Evolutionary conservation across 1,140 invertebrate genomes (phyloP).

Genomic region (Orchestia grillus): DNA sequence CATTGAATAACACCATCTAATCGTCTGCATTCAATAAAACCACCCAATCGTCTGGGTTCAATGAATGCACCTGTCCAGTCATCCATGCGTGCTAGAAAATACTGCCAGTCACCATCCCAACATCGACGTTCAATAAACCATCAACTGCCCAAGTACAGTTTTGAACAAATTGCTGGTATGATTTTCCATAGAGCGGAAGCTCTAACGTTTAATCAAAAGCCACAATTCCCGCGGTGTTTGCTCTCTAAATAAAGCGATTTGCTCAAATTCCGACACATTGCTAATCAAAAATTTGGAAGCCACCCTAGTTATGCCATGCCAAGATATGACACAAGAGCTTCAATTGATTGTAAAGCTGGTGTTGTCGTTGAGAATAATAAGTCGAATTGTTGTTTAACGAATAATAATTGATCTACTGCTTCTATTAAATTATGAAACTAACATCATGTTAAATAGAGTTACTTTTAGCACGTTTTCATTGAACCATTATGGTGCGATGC

Average conservation of each 20-base stretch:
- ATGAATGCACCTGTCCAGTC: not conserved
- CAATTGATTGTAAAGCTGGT: not conserved
- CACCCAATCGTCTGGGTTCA: not conserved
- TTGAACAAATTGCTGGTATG: not conserved
- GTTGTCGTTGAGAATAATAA: not conserved
- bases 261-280: not conserved
- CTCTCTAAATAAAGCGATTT: not conserved
- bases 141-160: not conserved
- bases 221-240: not conserved
- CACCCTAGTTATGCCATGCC: not conserved
- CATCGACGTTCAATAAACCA: too few relatives aligned
- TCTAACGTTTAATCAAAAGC: not conserved
- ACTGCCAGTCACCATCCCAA: too few relatives aligned
- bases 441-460: too few relatives aligned
- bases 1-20: not conserved
- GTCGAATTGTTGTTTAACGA: too few relatives aligned
- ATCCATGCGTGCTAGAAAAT: too few relatives aligned
- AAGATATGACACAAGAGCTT: not conserved
- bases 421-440: too few relatives aligned
- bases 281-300: not conserved
- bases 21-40: not conserved
- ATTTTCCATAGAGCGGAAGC: not conserved
- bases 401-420: too few relatives aligned
- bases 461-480: too few relatives aligned
- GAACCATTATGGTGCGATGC: too few relatives aligned